phyloP scores from a whole-genome alignment of 1,140 invertebrate genomes.

The Drosophila sproati region DNA sequence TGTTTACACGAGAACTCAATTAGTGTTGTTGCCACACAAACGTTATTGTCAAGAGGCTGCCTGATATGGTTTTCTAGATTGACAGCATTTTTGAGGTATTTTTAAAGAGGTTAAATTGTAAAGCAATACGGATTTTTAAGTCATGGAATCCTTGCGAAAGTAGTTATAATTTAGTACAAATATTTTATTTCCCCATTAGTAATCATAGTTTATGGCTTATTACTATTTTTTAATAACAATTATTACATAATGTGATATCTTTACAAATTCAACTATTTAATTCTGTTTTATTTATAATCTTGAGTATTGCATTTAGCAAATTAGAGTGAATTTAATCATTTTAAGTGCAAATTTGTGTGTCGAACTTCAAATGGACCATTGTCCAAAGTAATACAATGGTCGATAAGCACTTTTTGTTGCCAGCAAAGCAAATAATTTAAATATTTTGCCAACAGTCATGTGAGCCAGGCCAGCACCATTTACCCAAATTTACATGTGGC shows the following conservation, averaged over 20 bases:
- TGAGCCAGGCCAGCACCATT: slow-evolving; percentile 9
- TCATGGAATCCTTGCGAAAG: not conserved
- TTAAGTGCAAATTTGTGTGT: slow-evolving; percentile 38
- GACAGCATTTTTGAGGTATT: slow-evolving; percentile 15
- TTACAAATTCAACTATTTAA: not conserved
- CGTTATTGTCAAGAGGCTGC: slow-evolving; percentile 10
- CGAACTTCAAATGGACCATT: slow-evolving; percentile 23
- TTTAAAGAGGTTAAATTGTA: not conserved
- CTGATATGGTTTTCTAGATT: slow-evolving; percentile 24
- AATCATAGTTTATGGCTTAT: no score
- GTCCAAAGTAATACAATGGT: not conserved
- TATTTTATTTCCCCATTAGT: no score
- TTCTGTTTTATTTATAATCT: slow-evolving; percentile 1
- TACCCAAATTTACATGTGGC: slow-evolving; percentile 30
- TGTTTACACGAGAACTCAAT: slow-evolving; percentile 16
- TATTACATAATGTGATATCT: not conserved
- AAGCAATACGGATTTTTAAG: no score
- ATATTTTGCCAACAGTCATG: slow-evolving; percentile 43
- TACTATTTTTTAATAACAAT: not conserved
- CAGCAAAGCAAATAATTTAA: slow-evolving; percentile 40
- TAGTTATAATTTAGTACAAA: not conserved
- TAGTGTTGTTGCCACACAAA: slow-evolving; percentile 6
- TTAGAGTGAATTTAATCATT: slow-evolving; percentile 31
- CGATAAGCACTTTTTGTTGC: slow-evolving; percentile 24
- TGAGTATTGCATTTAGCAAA: not conserved